Evolutionary conservation across 2,888 invertebrate species (phyloP), one percentile per base, ranked within the genome.

Genomic region (Ischnura elegans): DNA sequence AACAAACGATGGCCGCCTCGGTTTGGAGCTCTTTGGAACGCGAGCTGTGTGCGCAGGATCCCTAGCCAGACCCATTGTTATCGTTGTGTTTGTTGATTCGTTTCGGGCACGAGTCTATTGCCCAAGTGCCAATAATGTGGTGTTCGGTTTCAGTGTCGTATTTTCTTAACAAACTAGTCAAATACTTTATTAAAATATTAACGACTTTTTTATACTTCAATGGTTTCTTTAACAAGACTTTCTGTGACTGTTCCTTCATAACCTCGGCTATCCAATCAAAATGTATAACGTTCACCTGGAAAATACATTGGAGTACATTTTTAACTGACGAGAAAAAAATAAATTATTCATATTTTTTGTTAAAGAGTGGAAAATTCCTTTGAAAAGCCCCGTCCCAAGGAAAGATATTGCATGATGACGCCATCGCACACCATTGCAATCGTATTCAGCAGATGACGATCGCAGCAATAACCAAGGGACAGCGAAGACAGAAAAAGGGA

Each of bases 281-380:
- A 43, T 90, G n/a, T 43, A 90, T 90, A 43, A 0, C 16, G 2
- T 8, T 43, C 43, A n/a, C 21, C 25, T n/a, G 43, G 25, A 43
- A 61, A 43, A 42, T 43, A 43, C 55, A 61, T 66, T 43, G 61
- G 61, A 90, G 66, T 66, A 90, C 43, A 43, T 42, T 90, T 90
- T 61, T 42, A 61, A 90, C 61, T 16, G 8, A 19, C 66, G 90
- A 90, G 47, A 61, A 25, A 42, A 90, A 90, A 90, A 90, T 90
- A 90, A 90, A 90, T 90, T 90, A 90, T 66, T 66, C 43, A 43
- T 90, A 90, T 90, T 90, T 87, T 90, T 90, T 90, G 90, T 90
- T 90, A 90, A 43, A 61, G 66, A 16, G 25, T 13, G 36, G 19
- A 10, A 51, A 51, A 6, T 55, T 51, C 46, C 51, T 87, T 19